These are phyloP conservation scores for Noctua pronuba DNA, from an alignment of 2,888 invertebrate species.

Conservation along the genomic window DNA sequence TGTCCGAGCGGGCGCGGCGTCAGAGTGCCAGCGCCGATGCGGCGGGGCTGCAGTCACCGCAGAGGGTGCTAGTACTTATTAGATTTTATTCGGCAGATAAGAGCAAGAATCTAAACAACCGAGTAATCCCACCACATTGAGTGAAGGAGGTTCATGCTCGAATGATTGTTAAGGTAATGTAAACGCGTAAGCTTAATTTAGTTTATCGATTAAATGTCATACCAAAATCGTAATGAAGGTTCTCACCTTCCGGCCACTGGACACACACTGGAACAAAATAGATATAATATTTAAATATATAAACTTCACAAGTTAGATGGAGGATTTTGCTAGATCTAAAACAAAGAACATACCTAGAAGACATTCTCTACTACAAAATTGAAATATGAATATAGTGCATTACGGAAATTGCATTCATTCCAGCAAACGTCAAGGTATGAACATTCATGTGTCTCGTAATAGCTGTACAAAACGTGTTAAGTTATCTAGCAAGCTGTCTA, in stretches of 20 bases:
- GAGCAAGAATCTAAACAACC: slow-evolving; percentile 80
- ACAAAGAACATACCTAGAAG: slow-evolving; percentile 82
- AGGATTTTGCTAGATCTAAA: slow-evolving; percentile 73
- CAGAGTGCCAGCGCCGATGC: slow-evolving; percentile 3
- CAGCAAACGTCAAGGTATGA: slow-evolving; percentile 79
- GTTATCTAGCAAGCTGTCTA: slow-evolving; percentile 84
- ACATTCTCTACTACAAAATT: slow-evolving; percentile 87
- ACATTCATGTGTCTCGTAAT: slow-evolving; percentile 70
- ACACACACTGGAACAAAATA: slow-evolving; percentile 95
- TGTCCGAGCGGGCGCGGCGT: slow-evolving; percentile 16
- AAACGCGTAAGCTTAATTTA: slow-evolving; percentile 83
- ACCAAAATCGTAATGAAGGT: slow-evolving; percentile 67
- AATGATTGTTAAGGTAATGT: slow-evolving; percentile 87
- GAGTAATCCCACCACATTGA: slow-evolving; percentile 86
- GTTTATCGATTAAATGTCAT: slow-evolving; percentile 75
- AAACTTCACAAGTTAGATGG: slow-evolving; percentile 18
- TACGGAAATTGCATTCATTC: slow-evolving; percentile 84
- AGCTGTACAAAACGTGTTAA: slow-evolving; percentile 73
- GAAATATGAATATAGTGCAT: slow-evolving; percentile 83
- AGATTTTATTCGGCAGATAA: slow-evolving; percentile 31
- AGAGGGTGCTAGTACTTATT: slow-evolving; percentile 27
- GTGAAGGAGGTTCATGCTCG: slow-evolving; percentile 86
- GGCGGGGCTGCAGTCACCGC: slow-evolving; percentile 32
- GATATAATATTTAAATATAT: slow-evolving; percentile 58
- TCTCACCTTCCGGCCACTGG: slow-evolving; percentile 97